phyloP scores from a whole-genome alignment of 2,113 vertebrate species.

The Chiloscyllium plagiosum region DNA sequence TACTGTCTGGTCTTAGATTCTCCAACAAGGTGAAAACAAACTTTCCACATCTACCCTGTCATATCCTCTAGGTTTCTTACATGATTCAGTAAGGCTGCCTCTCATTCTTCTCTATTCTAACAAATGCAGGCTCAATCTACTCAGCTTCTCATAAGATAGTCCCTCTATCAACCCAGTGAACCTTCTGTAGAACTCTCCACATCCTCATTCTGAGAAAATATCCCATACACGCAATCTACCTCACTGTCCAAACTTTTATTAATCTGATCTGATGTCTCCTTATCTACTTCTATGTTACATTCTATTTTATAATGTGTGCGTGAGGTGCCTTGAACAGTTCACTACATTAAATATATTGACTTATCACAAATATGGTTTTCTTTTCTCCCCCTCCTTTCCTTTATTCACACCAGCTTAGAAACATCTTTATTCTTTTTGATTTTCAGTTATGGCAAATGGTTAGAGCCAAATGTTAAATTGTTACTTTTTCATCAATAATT shows the following conservation, averaged over 20 bases:
- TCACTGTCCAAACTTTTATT: neutral
- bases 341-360: neutral
- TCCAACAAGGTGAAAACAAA: too few species aligned
- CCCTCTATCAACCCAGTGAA: too few species aligned
- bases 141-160: too few species aligned
- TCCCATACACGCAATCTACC: neutral
- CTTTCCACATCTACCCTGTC: too few species aligned
- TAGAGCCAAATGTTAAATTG: neutral
- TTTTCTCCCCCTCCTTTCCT: neutral
- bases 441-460: neutral
- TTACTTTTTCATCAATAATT: neutral
- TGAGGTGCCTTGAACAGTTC: neutral
- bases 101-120: too few species aligned
- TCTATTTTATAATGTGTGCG: neutral
- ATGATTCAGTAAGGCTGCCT: too few species aligned
- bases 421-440: neutral
- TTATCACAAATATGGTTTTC: neutral
- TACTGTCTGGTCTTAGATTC: too few species aligned
- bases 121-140: too few species aligned
- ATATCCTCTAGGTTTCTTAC: too few species aligned
- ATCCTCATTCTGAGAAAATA: too few species aligned
- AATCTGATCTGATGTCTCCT: neutral
- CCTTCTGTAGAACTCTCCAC: too few species aligned
- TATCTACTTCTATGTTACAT: neutral
- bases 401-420: neutral